These are phyloP conservation scores for Leistus spinibarbis DNA, from an alignment of 2,888 invertebrate genomes.

Conservation along the genomic window DNA sequence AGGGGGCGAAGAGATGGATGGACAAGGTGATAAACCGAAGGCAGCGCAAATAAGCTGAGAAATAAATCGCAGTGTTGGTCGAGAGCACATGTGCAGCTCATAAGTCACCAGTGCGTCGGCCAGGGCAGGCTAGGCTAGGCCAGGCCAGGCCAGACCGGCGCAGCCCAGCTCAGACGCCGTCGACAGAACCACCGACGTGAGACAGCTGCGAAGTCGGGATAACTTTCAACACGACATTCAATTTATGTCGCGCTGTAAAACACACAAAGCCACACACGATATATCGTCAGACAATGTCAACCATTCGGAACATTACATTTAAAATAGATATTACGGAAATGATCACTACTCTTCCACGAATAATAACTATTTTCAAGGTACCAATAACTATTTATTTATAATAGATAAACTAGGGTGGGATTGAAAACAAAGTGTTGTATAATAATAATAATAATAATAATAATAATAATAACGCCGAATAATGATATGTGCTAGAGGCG, in stretches of 20 bases:
- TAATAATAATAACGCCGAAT: background rate
- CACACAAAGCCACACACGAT: slow-evolving; percentile 4
- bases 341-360: too few relatives aligned
- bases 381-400: too few relatives aligned
- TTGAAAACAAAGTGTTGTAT: background rate
- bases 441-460: background rate
- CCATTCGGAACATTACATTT: background rate
- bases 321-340: background rate
- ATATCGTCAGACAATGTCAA: background rate
- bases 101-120: slow-evolving; percentile 22
- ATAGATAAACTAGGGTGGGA: background rate
- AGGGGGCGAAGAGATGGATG: too few relatives aligned
- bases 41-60: slow-evolving; percentile 36
- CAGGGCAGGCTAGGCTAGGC: slow-evolving; percentile 1
- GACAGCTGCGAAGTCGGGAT: slow-evolving; percentile 34
- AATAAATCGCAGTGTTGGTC: slow-evolving; percentile 30
- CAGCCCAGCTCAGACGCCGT: background rate
- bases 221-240: slow-evolving; percentile 36
- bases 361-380: too few relatives aligned
- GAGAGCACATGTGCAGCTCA: slow-evolving; percentile 34
- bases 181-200: slow-evolving; percentile 28
- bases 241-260: slow-evolving; percentile 24
- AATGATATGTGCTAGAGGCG: background rate
- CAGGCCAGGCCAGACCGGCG: background rate
- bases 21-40: slow-evolving; percentile 12